Evolutionary conservation across 2,797 vertebrate species (phyloP), one percentile per base, ranked within the genome.

Genomic region (Coracias cyanogaster): DNA sequence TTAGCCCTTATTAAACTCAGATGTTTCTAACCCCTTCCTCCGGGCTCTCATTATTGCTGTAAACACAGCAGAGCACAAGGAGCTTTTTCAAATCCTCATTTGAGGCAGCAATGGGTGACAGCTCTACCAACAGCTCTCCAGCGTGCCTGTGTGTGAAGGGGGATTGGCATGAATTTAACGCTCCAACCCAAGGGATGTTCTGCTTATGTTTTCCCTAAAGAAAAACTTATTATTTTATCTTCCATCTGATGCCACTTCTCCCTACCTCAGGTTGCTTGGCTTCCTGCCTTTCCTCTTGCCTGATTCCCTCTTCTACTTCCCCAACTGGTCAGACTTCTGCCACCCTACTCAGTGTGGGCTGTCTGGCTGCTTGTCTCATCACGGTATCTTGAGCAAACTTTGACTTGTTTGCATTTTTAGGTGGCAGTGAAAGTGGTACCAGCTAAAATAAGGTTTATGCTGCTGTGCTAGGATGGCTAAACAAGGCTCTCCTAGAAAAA

Each of bases 1-100:
- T 94, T 80, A 94, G 96, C 69, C 89, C 91, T 97, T 97, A 97
- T 97, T 97, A 96, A 95, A 95, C 85, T 96, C 96, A 95, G 95
- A 96, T 96, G 96, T 97, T 97, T 72, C 96, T 86, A 96, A 94
- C 91, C 91, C 89, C 58, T 92, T 97, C 92, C 95, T 94, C 74
- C 70, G 3, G 96, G 93, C 93, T 97, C 71, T 95, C 69, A 65
- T 95, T 96, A 93, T 96, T 96, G 93, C 94, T 83, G 82, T 94
- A 97, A 96, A 97, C 89, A 94, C 79, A 92, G 94, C 82, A 81
- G 74, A 96, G 86, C 51, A 41, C 52, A 35, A 79, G 84, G 86
- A 89, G 71, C 86, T 94, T 88, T 95, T 85, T 81, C 70, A 93
- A 89, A 90, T 58, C 58, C 82, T 84, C 4, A 2, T 81, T 69